Base-by-base conservation (phyloP, 1,140 invertebrate genomes). In the Adoxophyes honmai region DNA sequence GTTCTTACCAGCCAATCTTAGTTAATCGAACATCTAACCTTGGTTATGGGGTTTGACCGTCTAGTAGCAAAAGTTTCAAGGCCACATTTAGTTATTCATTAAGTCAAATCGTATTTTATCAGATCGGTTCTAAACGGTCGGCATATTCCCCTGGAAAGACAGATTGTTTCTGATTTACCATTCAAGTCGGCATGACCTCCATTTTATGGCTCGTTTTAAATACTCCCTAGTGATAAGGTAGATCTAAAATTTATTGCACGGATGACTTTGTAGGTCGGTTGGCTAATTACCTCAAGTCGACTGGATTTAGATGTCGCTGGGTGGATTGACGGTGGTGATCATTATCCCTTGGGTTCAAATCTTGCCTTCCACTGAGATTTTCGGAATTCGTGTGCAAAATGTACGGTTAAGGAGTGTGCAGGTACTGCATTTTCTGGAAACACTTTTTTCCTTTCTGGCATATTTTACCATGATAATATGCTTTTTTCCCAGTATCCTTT, bases 91-190 rank as follows among this genome's bases (percentile, higher is more conserved):
- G 18, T 5, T 48, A 48, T 48, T 48, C 42, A 48, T 48, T 33
- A 21, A 48, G 42, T 48, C 42, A n/a, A 48, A 16, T 44, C 18
- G 42, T n/a, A 21, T 4, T 16, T 48, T 48, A 48, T 48, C 42
- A 6, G 42, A 48, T 48, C n/a, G 42, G 21, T 48, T 16, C 42
- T 48, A 48, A 21, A 5, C 42, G 18, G 9, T 18, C 16, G 21
- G 18, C 21, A 28, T 48, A 28, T 48, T 48, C 28, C 16, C 11
- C 13, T 28, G 15, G 42, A 33, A 48, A 48, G 42, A 48, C 42
- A 21, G 42, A 48, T 48, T 48, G 42, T 18, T 21, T 48, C 7
- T 0, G 21, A 18, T 28, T 28, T 28, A 28, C 18, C 42, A 14
- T 48, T 28, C 21, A 18, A 48, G 16, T 48, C 16, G 21, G 16